phyloP scores from a whole-genome alignment of 2,797 vertebrate species.

The Tokudaia muenninki region DNA sequence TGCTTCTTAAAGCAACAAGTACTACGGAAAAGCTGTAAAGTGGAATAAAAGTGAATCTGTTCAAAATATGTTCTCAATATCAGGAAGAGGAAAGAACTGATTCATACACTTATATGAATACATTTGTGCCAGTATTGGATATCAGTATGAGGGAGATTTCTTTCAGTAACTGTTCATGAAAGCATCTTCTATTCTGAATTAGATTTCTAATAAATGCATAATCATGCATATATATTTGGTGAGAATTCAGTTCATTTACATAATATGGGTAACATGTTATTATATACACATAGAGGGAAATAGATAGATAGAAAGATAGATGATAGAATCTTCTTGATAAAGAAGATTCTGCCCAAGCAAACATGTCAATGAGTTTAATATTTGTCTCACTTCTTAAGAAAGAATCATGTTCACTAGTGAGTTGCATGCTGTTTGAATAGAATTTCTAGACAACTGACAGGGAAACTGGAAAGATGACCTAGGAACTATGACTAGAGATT shows the following conservation, averaged over 20 bases:
- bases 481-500: background rate
- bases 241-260: background rate
- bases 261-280: background rate
- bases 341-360: background rate
- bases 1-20: background rate
- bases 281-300: background rate
- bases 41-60: background rate
- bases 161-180: background rate
- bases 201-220: background rate
- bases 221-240: background rate
- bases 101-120: background rate
- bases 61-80: background rate
- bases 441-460: background rate
- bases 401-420: background rate
- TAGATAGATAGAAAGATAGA: background rate
- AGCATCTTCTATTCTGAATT: background rate
- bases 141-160: background rate
- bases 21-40: background rate
- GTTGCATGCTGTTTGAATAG: background rate
- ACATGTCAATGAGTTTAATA: background rate
- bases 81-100: background rate
- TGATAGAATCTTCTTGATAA: background rate
- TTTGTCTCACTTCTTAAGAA: background rate
- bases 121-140: background rate
- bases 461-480: background rate